phyloP scores from a whole-genome alignment of 2,888 invertebrate species.

The Oxyteleia sp. region DNA sequence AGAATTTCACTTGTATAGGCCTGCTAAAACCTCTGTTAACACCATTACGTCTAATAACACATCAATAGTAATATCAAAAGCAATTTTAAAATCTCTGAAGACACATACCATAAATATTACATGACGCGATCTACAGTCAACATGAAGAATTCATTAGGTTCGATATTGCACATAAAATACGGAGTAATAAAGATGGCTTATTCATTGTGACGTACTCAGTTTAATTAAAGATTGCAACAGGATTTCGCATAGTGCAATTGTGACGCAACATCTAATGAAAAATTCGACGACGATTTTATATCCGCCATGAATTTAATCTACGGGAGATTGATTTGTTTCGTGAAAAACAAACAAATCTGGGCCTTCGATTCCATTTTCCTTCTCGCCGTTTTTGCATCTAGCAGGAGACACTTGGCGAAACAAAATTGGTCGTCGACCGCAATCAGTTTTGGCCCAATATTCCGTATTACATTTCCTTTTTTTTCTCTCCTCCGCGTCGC shows the following conservation, averaged over 20 bases:
- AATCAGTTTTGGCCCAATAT: constrained; percentile 39
- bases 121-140: too few species aligned
- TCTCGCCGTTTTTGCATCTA: constrained; percentile 30
- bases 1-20: too few species aligned
- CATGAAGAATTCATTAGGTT: constrained; percentile 59
- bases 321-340: constrained; percentile 41
- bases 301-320: constrained; percentile 47
- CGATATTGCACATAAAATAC: constrained; percentile 54
- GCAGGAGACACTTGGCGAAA: constrained; percentile 5
- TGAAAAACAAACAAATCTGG: constrained; percentile 21
- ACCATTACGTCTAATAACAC: too few species aligned
- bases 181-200: constrained; percentile 46
- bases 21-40: too few species aligned
- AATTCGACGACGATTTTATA: constrained; percentile 56
- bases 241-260: constrained; percentile 31
- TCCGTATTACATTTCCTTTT: constrained; percentile 14
- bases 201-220: constrained; percentile 43
- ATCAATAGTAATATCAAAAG: too few species aligned
- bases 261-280: constrained; percentile 45
- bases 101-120: too few species aligned
- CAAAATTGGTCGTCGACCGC: constrained; percentile 29
- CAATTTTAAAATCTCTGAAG: too few species aligned
- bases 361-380: constrained; percentile 1
- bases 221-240: constrained; percentile 62
- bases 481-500: constrained; percentile 7